Conservation (phyloP, 1,140 invertebrate species). For the Apis mellifera region DNA sequence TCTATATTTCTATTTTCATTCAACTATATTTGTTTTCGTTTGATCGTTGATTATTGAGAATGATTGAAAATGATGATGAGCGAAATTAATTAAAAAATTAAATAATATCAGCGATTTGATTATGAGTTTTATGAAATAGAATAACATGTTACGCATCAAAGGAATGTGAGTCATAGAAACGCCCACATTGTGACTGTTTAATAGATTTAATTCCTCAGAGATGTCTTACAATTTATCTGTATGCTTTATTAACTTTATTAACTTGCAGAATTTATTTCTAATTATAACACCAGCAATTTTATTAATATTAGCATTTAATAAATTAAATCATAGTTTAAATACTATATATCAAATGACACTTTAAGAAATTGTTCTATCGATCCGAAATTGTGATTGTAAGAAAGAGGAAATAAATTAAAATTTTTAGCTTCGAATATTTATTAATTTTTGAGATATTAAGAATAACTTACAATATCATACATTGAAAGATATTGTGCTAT, state of each 20-base stretch:
- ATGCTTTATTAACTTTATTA: background rate
- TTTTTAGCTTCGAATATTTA: too few species aligned
- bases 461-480: too few species aligned
- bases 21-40: background rate
- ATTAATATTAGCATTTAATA: background rate
- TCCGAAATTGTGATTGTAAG: too few species aligned
- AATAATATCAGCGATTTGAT: background rate
- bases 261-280: background rate
- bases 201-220: slow-evolving; percentile 8
- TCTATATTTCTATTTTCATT: background rate
- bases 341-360: too few species aligned
- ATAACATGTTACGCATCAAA: slow-evolving; percentile 10
- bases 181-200: background rate
- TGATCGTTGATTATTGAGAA: background rate
- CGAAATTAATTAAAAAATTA: background rate
- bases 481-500: too few species aligned
- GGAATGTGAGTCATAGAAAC: slow-evolving; percentile 6
- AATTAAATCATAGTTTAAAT: too few species aligned
- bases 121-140: background rate
- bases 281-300: background rate
- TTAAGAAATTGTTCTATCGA: too few species aligned
- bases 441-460: too few species aligned
- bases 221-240: background rate
- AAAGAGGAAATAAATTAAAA: too few species aligned
- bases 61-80: too few species aligned